Conservation (phyloP, 2,113 vertebrate genomes). For the Cottus gobio region DNA sequence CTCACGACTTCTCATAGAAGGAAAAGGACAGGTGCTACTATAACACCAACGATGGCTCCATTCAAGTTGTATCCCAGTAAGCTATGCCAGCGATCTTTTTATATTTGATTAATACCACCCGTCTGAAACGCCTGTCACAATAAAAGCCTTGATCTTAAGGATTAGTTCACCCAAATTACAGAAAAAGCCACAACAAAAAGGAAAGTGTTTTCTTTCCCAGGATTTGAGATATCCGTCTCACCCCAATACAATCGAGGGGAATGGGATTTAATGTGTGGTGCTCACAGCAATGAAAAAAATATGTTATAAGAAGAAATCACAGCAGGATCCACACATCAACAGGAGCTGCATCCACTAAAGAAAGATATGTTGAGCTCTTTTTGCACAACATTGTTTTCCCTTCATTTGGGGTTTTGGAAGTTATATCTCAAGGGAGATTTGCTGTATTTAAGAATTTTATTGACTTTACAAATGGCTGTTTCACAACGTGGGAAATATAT, state of each 20-base stretch:
- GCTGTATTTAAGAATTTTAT: background rate
- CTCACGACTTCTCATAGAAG: background rate
- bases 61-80: background rate
- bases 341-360: too few species aligned
- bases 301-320: background rate
- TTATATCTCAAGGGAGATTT: too few species aligned
- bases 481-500: background rate
- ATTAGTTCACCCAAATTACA: background rate
- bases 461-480: background rate
- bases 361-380: too few species aligned
- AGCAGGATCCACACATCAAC: background rate
- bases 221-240: background rate
- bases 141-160: background rate
- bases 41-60: background rate
- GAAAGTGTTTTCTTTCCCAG: background rate
- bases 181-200: background rate
- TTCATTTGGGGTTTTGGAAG: too few species aligned
- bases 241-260: background rate
- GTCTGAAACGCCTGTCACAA: background rate
- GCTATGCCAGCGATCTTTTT: background rate
- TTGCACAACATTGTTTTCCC: too few species aligned
- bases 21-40: background rate
- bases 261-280: background rate
- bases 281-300: background rate
- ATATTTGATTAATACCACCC: background rate